Conservation (phyloP, 2,113 vertebrate species). For the Seriola quinqueradiata region DNA sequence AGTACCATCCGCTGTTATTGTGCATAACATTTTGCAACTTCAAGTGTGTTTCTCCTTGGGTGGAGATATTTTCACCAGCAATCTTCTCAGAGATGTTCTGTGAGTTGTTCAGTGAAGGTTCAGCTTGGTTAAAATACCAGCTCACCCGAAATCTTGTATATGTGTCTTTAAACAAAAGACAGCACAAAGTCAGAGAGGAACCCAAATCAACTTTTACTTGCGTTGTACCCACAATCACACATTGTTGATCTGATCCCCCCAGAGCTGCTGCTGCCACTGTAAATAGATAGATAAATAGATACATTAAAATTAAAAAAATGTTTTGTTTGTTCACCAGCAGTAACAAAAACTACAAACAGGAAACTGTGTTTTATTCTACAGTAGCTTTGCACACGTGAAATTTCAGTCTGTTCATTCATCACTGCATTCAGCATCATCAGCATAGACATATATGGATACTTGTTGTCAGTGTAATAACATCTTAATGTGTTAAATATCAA, state of each 20-base stretch:
- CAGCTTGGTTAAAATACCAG: constrained; percentile 45
- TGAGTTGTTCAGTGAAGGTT: accelerated
- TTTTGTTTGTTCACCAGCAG: not conserved
- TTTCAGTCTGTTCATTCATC: not conserved
- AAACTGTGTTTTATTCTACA: not conserved
- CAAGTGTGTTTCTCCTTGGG: accelerated
- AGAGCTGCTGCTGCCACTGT: constrained; percentile 17
- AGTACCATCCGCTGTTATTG: constrained; percentile 61
- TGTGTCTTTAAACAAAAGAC: not conserved
- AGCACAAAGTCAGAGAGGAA: constrained; percentile 46
- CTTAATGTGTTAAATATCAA: not conserved
- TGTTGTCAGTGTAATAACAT: not conserved
- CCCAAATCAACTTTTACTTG: not conserved
- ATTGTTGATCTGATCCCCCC: not conserved
- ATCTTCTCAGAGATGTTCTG: accelerated
- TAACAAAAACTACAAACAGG: not conserved
- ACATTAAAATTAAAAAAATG: constrained; percentile 6
- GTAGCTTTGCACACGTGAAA: not conserved
- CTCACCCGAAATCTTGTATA: accelerated
- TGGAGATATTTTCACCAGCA: accelerated
- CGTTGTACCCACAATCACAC: not conserved
- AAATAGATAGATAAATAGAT: not conserved
- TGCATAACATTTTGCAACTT: not conserved
- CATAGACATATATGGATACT: accelerated
- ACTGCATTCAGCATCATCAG: not conserved